phyloP scores from a whole-genome alignment of 2,797 vertebrate genomes.

The Lithobates sylvaticus region DNA sequence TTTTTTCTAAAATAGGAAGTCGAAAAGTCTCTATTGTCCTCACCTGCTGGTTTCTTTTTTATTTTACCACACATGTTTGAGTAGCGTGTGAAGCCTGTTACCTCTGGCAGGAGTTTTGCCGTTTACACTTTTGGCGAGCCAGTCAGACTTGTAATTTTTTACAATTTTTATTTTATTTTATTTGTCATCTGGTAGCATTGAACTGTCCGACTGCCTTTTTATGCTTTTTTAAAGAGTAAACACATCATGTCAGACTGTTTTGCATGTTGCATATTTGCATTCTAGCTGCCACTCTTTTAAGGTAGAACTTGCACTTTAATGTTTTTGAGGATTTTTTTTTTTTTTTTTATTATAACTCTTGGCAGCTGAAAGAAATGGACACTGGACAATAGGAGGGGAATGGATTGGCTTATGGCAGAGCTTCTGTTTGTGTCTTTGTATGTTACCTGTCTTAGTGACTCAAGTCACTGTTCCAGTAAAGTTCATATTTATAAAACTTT shows the following conservation, averaged over 20 bases:
- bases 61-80: too few relatives aligned
- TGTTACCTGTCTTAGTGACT: conserved; percentile 77
- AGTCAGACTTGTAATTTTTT: too few relatives aligned
- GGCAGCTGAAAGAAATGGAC: conserved; percentile 67
- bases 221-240: too few relatives aligned
- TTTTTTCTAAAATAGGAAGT: too few relatives aligned
- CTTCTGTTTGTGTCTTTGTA: conserved; percentile 75
- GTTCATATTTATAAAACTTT: conserved; percentile 81
- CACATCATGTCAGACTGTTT: conserved; percentile 26
- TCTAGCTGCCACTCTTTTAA: conserved; percentile 67
- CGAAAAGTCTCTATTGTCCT: too few relatives aligned
- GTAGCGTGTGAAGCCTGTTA: too few relatives aligned
- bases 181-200: too few relatives aligned
- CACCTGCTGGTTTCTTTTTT: too few relatives aligned
- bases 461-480: conserved; percentile 75
- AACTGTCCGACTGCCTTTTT: too few relatives aligned
- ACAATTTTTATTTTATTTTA: too few relatives aligned
- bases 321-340: not conserved
- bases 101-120: too few relatives aligned
- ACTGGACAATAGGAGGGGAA: conserved; percentile 72
- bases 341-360: conserved; percentile 61
- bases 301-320: conserved; percentile 76
- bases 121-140: too few relatives aligned
- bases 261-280: conserved; percentile 62
- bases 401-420: conserved; percentile 75